Base-by-base conservation (phyloP, 2,113 vertebrate species). In the Cyprinodon variegatus region DNA sequence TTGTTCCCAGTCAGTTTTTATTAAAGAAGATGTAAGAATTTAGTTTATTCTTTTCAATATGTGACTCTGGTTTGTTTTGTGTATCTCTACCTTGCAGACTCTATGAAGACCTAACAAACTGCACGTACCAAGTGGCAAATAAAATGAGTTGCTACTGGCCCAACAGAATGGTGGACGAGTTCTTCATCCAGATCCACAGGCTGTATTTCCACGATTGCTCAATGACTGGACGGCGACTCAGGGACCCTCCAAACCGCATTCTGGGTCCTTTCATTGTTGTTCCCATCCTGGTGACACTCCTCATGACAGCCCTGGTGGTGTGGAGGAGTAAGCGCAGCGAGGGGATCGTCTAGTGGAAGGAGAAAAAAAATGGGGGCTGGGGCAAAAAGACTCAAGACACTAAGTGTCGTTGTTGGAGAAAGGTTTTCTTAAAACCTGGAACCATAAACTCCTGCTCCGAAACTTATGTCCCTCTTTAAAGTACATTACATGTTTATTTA, bases 271-370 rank as follows among this genome's bases (percentile, higher is more conserved):
- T 99, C 90, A 95, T 98, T 9, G 79, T 92, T 4, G 89, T 96
- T 64, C 98, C 97, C 36, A 65, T 97, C 72, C 81, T 97, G 8
- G 89, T 96, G 87, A 98, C 97, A 0, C 92, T 99, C 67, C 94
- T 98, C 10, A 94, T 97, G 95, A 97, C 97, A 0, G 95, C 89
- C 0, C 92, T 98, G 81, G 97, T 98, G 77, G 97, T 96, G 78
- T 99, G 97, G 96, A 91, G 95, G 84, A 98, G 96, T 94, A 96
- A 98, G 79, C 94, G 89, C 83, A 95, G 95, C 0, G 97, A 98
- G 79, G 96, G 96, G 76, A 94, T 98, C 0, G 93, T 97, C 72
- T 95, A 93, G 82, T 74, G 29, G 29, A 67, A 72, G 36, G 1
- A 67, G 38, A 3, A 8, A 39, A 0, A 7, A 39, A 0, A 10